Evolutionary conservation across 2,797 vertebrate genomes (phyloP).

Genomic region (Micromesistius poutassou): DNA sequence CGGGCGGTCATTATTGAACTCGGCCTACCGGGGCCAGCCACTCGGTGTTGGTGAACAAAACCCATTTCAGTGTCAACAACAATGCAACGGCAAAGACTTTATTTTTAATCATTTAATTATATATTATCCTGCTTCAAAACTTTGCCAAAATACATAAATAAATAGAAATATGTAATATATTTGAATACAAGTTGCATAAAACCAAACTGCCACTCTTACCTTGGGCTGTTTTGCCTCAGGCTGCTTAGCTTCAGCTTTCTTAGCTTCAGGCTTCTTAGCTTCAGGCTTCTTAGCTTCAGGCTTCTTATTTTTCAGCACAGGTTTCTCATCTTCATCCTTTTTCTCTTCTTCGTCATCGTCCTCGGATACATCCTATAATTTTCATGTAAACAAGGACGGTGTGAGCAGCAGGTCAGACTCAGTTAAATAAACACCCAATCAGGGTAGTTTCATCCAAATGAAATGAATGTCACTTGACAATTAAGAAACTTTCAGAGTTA

Average conservation of each 20-base stretch:
- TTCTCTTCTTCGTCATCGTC: constrained; percentile 58
- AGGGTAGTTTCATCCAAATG: neutral
- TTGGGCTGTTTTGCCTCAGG: constrained; percentile 27
- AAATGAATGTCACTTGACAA: neutral
- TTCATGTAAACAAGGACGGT: constrained; percentile 2
- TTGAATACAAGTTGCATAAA: neutral
- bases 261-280: constrained; percentile 45
- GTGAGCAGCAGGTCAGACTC: constrained; percentile 2
- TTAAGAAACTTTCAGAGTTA: neutral
- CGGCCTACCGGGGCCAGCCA: no score
- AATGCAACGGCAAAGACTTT: no score
- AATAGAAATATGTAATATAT: neutral
- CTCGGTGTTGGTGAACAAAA: no score
- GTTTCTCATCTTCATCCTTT: constrained; percentile 36
- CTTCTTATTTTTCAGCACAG: constrained; percentile 26
- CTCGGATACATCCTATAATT: constrained; percentile 52
- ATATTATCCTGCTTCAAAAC: no score
- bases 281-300: constrained; percentile 51
- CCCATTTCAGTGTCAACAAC: no score
- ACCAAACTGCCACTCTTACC: constrained; percentile 16
- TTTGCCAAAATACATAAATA: no score
- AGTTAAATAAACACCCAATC: neutral
- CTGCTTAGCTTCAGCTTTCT: constrained; percentile 50
- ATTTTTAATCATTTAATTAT: no score
- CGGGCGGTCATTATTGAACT: no score